Evolutionary conservation across 1,140 invertebrate genomes (phyloP).

Genomic region (honey bee (Apis mellifera)): Amel_HAv3.1 CM009942.2:7192501-7193000

Average conservation of each 20-base stretch:
- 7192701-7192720: constrained; percentile 25
- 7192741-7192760: constrained; percentile 30
- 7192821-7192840: constrained; percentile 47
- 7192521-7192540: no score
- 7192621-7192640: no score
- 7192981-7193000: no score
- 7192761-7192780: constrained; percentile 64
- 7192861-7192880: neutral
- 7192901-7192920: constrained; percentile 39
- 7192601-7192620: no score
- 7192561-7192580: no score
- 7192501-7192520: no score
- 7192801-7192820: constrained; percentile 43
- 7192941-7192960: no score
- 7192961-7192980: neutral
- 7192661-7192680: constrained; percentile 46
- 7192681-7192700: constrained; percentile 20
- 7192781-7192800: constrained; percentile 6
- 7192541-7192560: no score
- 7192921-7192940: constrained; percentile 30
- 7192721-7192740: constrained; percentile 45
- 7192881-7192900: neutral
- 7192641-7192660: neutral
- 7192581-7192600: no score
- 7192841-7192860: constrained; percentile 43